A percentile compares a stretch with the other conserved stretches of the same genome.
phyloP scores from a whole-genome alignment of 2,113 vertebrate genomes.

The Falco punctatus region DNA sequence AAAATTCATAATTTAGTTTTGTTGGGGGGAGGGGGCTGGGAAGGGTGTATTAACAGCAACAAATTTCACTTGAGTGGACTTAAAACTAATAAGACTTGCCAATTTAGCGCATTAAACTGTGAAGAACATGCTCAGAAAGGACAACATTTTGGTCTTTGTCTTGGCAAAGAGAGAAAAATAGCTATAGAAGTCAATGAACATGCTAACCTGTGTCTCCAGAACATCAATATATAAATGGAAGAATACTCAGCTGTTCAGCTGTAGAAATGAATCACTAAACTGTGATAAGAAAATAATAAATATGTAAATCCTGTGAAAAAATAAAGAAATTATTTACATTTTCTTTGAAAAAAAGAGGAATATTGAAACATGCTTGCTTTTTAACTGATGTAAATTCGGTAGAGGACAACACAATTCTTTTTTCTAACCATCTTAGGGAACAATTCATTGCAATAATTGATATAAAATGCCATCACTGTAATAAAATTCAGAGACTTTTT shows the following conservation, averaged over 20 bases:
- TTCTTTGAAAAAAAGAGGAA: slow-evolving; percentile 82
- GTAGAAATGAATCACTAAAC: slow-evolving; percentile 86
- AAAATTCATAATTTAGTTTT: slow-evolving; percentile 84
- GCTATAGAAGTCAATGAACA: slow-evolving; percentile 78
- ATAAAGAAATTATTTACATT: slow-evolving; percentile 85
- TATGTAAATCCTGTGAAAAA: slow-evolving; percentile 94
- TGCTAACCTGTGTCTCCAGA: slow-evolving; percentile 81
- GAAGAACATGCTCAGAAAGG: slow-evolving; percentile 83
- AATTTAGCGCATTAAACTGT: slow-evolving; percentile 83
- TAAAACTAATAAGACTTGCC: slow-evolving; percentile 81
- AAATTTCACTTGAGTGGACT: slow-evolving; percentile 79
- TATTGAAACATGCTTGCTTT: slow-evolving; percentile 96
- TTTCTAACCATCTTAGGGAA: slow-evolving; percentile 98
- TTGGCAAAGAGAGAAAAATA: slow-evolving; percentile 73
- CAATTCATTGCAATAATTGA: slow-evolving; percentile 99
- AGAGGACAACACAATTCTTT: slow-evolving; percentile 93
- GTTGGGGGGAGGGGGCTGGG: slow-evolving; percentile 75
- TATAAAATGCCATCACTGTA: slow-evolving; percentile 95
- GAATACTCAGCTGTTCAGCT: slow-evolving; percentile 78
- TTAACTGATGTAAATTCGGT: slow-evolving; percentile 95
- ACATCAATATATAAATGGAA: slow-evolving; percentile 78
- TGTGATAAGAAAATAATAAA: slow-evolving; percentile 87
- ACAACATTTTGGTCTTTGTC: slow-evolving; percentile 76
- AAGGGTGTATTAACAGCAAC: slow-evolving; percentile 82
- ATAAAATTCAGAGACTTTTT: slow-evolving; percentile 85